These are phyloP conservation scores for Paracanthobrama guichenoti DNA, from an alignment of 2,113 vertebrate genomes.

Conservation along the genomic window DNA sequence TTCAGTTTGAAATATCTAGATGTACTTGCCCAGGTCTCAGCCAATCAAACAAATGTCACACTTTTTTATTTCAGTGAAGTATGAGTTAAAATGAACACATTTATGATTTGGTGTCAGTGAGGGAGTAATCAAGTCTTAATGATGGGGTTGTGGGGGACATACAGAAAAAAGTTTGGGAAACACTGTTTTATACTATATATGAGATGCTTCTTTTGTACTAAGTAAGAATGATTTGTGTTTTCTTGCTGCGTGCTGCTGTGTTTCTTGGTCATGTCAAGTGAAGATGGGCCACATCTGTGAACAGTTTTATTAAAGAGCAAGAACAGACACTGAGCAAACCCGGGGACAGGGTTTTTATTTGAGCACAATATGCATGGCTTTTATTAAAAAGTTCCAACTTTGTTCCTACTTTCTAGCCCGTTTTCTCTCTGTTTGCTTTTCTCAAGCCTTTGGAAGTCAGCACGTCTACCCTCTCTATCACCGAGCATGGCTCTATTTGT, in stretches of 20 bases:
- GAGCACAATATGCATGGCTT: conserved; percentile 1
- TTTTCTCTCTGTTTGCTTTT: conserved; percentile 63
- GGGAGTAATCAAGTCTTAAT: neutral
- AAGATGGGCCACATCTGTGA: conserved; percentile 20
- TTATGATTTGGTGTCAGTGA: neutral
- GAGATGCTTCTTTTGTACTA: neutral
- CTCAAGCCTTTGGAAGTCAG: conserved; percentile 54
- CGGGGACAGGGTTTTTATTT: conserved; percentile 25
- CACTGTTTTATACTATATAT: neutral
- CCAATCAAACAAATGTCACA: neutral
- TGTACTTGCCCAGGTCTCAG: neutral
- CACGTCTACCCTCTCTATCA: neutral
- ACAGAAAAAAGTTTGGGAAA: neutral
- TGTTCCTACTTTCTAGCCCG: conserved; percentile 1
- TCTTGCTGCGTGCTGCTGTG: neutral
- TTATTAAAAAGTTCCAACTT: conserved; percentile 29
- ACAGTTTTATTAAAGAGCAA: conserved; percentile 24
- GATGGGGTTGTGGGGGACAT: neutral
- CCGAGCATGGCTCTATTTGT: conserved; percentile 10
- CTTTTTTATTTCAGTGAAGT: neutral
- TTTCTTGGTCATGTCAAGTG: neutral
- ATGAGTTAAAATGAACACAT: neutral
- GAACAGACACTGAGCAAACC: conserved; percentile 32
- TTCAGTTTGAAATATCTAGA: neutral
- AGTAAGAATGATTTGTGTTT: neutral